Base-by-base conservation (phyloP, 2,113 vertebrate genomes). In the Microcebus griseorufus region DNA sequence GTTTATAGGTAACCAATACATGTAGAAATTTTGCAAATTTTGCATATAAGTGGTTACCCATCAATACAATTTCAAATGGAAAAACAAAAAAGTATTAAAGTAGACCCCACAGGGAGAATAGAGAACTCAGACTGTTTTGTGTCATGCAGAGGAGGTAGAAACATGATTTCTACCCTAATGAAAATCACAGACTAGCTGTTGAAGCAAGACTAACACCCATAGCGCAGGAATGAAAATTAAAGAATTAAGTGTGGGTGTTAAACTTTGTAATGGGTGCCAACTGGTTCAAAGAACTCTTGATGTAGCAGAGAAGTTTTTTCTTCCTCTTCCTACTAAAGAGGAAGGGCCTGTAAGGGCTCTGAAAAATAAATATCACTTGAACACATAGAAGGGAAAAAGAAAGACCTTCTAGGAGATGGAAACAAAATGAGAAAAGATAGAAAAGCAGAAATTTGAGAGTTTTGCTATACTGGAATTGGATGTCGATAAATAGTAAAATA, bases 401-500 rank as follows among this genome's bases (percentile, higher is more conserved):
- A 86, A 78, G 60, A 83, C 23, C 20, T 89, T 72, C 42, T 27
- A 93, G 62, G 37, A 94, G 82, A 82, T 72, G 22, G 32, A 16
- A 83, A 73, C 4, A 87, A 92, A 86, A 70, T n/a, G 25, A 96
- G 58, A 88, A 16, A 73, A 88, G 7, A 87, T 3, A 64, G 27
- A 79, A 82, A 94, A 75, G 60, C 6, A 76, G 34, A 90, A 39
- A 92, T 84, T 93, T 84, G 60, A 60, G 27, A 62, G n/a, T 83
- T 58, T 73, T 29, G 17, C n/a, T 72, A 93, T 60, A 42, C 32
- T 78, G 51, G 7, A 92, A 85, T 16, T 5, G 13, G 9, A 78
- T 51, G 10, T 32, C 82, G 27, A 90, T 34, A 93, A 76, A 76
- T 2, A 82, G 34, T 32, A 79, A 79, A 53, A 88, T 39, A 94